Evolutionary conservation across 2,113 vertebrate genomes (phyloP).

Genomic region (Aegypius monachus): DNA sequence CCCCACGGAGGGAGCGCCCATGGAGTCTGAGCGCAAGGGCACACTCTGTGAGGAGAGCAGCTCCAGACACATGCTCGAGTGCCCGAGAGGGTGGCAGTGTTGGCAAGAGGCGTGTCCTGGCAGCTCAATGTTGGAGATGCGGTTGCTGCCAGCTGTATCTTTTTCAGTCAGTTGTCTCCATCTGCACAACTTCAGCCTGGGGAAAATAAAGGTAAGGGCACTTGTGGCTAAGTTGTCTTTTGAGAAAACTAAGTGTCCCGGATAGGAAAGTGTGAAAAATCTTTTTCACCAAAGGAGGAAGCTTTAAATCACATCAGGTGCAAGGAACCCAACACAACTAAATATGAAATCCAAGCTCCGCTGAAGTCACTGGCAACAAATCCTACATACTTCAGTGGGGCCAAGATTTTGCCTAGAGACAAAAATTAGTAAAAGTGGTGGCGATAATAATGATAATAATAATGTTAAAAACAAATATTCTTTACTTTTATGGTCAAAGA

Average conservation of each 20-base stretch:
- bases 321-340: background rate
- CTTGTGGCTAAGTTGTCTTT: background rate
- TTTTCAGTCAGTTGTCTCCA: background rate
- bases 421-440: background rate
- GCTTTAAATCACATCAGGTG: background rate
- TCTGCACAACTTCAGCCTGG: background rate
- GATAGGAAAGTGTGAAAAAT: background rate
- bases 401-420: background rate
- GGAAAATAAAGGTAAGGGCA: background rate
- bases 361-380: background rate
- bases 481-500: background rate
- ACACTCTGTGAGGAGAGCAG: background rate
- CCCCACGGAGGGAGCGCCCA: fast-evolving
- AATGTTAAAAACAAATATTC: background rate
- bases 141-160: background rate
- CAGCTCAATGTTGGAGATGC: background rate
- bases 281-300: background rate
- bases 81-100: background rate
- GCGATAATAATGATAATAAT: no score
- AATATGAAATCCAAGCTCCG: background rate
- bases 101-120: background rate
- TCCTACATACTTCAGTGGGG: background rate
- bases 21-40: background rate
- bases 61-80: background rate
- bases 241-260: background rate